Percentiles rank a stretch among this genome's conserved stretches.
Conservation (phyloP, 2,888 invertebrate species). For the Aromia moschata region DNA sequence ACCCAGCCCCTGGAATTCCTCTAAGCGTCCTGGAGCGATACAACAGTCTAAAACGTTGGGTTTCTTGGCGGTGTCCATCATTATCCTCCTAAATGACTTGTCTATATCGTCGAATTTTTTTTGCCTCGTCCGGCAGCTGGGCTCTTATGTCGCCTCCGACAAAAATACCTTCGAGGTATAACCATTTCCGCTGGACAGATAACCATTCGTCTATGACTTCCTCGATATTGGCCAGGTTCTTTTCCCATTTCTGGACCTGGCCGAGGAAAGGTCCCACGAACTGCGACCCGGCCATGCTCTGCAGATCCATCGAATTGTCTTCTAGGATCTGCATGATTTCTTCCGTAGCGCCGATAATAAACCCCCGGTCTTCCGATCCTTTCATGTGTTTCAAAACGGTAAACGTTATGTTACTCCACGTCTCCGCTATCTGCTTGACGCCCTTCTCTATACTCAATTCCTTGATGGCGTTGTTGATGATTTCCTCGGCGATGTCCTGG, state of each 20-base stretch:
- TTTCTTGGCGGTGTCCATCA: conserved; percentile 84
- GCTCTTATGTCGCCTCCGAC: conserved; percentile 87
- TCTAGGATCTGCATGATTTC: conserved; percentile 82
- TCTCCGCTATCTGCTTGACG: conserved; percentile 82
- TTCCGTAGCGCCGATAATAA: conserved; percentile 73
- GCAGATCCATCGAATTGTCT: conserved; percentile 89
- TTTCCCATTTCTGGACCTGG: conserved; percentile 88
- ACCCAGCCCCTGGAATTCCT: conserved; percentile 78
- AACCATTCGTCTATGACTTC: conserved; percentile 92
- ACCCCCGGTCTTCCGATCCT: conserved; percentile 81
- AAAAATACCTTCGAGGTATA: conserved; percentile 92
- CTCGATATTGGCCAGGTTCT: conserved; percentile 78
- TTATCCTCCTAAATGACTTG: conserved; percentile 80
- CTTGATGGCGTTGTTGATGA: conserved; percentile 88
- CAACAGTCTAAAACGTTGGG: conserved; percentile 85
- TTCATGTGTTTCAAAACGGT: conserved; percentile 74
- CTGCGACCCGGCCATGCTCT: conserved; percentile 90
- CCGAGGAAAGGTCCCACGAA: conserved; percentile 89
- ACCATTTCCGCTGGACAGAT: conserved; percentile 87
- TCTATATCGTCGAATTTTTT: conserved; percentile 92
- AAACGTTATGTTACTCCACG: conserved; percentile 75
- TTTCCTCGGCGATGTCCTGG: conserved; percentile 85
- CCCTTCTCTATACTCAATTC: conserved; percentile 91
- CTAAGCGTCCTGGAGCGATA: conserved; percentile 74
- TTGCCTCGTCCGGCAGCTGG: conserved; percentile 89